phyloP scores from a whole-genome alignment of 2,888 invertebrate genomes.

The Tromatobia lineatoria region DNA sequence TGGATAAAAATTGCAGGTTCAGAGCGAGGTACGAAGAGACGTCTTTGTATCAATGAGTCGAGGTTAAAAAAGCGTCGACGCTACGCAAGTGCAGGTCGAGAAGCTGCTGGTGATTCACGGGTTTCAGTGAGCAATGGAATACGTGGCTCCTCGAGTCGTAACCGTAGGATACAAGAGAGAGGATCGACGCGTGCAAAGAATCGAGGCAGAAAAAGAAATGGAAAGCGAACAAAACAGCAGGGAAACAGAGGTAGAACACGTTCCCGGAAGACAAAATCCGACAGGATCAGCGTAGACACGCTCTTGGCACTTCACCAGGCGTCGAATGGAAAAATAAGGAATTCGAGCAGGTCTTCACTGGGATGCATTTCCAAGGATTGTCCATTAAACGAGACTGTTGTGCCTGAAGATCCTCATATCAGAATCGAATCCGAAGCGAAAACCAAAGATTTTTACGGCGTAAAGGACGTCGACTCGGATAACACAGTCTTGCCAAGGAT shows the following conservation, averaged over 20 bases:
- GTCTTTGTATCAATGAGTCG: conserved; percentile 44
- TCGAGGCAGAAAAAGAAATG: conserved; percentile 71
- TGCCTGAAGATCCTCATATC: background rate
- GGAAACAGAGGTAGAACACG: conserved; percentile 28
- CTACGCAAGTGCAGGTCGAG: conserved; percentile 61
- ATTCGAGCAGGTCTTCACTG: background rate
- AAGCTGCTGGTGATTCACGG: conserved; percentile 47
- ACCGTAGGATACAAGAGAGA: conserved; percentile 51
- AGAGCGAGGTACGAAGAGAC: conserved; percentile 52
- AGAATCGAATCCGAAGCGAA: background rate
- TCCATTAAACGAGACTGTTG: conserved; percentile 34
- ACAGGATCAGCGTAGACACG: conserved; percentile 17
- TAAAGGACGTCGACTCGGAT: conserved; percentile 57
- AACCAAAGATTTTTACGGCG: conserved; percentile 23
- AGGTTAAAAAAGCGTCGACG: conserved; percentile 64
- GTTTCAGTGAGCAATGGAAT: conserved; percentile 65
- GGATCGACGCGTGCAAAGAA: conserved; percentile 73
- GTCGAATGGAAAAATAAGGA: conserved; percentile 10
- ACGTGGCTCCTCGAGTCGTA: conserved; percentile 68
- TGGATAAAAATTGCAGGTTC: conserved; percentile 41
- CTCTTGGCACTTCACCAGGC: conserved; percentile 42
- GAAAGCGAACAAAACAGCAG: conserved; percentile 66
- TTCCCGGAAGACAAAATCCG: conserved; percentile 52
- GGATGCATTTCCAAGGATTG: conserved; percentile 35
- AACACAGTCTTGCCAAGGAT: conserved; percentile 58